Conservation (phyloP, 1,140 invertebrate species). For the Diabrotica virgifera region DNA sequence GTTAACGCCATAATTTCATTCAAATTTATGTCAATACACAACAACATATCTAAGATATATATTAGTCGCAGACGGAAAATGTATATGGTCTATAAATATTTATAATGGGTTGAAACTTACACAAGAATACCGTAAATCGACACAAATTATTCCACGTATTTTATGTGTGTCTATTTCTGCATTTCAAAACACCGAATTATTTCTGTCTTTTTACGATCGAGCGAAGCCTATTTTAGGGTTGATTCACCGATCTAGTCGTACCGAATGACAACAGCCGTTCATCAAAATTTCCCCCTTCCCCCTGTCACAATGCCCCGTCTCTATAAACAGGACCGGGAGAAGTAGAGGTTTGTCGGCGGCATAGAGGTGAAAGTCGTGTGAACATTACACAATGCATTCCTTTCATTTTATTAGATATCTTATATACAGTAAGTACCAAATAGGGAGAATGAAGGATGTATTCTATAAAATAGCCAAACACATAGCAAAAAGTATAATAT, state of each 20-base stretch:
- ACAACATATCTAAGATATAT: too few species aligned
- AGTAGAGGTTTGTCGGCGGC: too few species aligned
- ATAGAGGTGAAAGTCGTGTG: too few species aligned
- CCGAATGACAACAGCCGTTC: constrained; percentile 40
- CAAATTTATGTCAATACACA: too few species aligned
- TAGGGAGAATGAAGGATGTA: too few species aligned
- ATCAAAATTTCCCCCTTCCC: constrained; percentile 32
- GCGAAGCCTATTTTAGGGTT: constrained; percentile 44
- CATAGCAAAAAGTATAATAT: too few species aligned
- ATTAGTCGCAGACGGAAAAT: not conserved
- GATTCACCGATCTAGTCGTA: constrained; percentile 42
- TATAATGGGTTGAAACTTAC: constrained; percentile 1
- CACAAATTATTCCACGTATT: constrained; percentile 10
- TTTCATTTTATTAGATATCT: too few species aligned
- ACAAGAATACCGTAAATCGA: constrained; percentile 2
- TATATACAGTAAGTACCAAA: too few species aligned
- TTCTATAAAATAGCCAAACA: too few species aligned
- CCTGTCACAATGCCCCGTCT: not conserved
- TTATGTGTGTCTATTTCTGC: constrained; percentile 20
- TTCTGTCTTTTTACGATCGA: constrained; percentile 39
- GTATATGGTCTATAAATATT: not conserved
- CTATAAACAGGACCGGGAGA: too few species aligned
- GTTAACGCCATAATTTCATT: too few species aligned
- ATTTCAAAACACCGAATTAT: constrained; percentile 22
- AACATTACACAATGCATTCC: too few species aligned